Conservation (phyloP, 2,797 vertebrate species). For the Oreortyx pictus region DNA sequence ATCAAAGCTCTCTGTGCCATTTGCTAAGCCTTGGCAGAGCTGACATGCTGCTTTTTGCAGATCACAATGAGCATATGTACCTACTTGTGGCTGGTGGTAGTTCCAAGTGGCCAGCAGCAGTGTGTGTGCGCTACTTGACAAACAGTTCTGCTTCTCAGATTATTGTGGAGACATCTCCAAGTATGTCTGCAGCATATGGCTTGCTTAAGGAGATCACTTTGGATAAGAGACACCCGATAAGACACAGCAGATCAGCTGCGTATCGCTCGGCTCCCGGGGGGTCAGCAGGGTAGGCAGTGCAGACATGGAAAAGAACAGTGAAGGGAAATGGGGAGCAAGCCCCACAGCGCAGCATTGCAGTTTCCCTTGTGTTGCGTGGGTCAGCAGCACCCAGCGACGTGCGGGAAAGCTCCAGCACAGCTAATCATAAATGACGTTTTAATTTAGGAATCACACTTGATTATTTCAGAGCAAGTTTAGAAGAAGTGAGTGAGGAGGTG, state of each 20-base stretch:
- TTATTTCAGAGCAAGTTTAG: neutral
- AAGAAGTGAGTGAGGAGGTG: neutral
- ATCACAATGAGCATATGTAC: conserved; percentile 59
- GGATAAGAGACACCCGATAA: neutral
- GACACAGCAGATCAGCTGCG: conserved; percentile 48
- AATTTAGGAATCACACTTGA: neutral
- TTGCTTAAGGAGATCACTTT: conserved; percentile 48
- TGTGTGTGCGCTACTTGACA: conserved; percentile 29
- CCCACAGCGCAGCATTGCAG: fast-evolving
- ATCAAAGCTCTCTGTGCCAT: neutral
- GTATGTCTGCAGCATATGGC: conserved; percentile 61
- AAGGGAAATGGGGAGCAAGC: neutral
- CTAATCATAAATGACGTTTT: neutral
- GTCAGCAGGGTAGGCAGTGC: neutral
- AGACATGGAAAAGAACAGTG: conserved; percentile 20
- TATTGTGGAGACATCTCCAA: conserved; percentile 50
- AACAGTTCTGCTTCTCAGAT: conserved; percentile 50
- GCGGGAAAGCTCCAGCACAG: neutral
- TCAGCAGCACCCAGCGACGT: neutral
- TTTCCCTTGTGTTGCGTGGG: neutral
- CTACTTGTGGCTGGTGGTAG: conserved; percentile 50
- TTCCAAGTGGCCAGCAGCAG: conserved; percentile 64
- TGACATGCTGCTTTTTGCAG: conserved; percentile 38
- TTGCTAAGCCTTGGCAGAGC: conserved; percentile 45
- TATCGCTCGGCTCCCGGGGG: conserved; percentile 36